Conservation (phyloP, 2,113 vertebrate species). For the Eretmochelys imbricata region DNA sequence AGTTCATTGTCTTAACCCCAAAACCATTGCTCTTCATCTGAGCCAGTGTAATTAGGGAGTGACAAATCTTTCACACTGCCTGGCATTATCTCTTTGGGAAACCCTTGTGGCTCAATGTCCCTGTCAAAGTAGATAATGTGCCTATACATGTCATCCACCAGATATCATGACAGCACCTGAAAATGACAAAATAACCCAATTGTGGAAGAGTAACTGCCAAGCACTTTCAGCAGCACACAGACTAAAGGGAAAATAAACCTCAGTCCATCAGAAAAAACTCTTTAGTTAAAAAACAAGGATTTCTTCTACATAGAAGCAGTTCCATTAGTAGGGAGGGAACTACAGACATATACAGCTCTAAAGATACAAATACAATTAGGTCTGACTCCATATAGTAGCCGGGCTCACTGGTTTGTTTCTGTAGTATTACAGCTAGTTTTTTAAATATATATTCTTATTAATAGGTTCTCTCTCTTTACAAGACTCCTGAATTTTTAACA, state of each 20-base stretch:
- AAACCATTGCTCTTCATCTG: neutral
- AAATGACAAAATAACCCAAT: neutral
- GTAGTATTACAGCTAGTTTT: neutral
- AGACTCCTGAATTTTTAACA: conserved; percentile 55
- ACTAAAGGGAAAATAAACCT: neutral
- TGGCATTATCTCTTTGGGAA: neutral
- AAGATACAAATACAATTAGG: neutral
- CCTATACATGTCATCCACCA: neutral
- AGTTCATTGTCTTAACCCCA: neutral
- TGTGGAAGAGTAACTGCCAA: neutral
- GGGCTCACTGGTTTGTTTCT: neutral
- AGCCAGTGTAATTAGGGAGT: neutral
- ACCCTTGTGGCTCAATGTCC: neutral
- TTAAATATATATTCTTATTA: neutral
- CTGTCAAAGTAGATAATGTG: neutral
- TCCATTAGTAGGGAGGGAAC: neutral
- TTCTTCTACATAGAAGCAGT: neutral
- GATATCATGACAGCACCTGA: neutral
- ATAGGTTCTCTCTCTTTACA: conserved; percentile 9
- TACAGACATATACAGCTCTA: neutral
- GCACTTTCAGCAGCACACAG: neutral
- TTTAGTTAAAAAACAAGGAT: neutral
- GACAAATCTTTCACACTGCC: neutral
- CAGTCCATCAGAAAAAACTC: neutral
- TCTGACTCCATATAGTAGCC: neutral